phyloP scores from a whole-genome alignment of 2,797 vertebrate genomes.

The Pelobates cultripes region DNA sequence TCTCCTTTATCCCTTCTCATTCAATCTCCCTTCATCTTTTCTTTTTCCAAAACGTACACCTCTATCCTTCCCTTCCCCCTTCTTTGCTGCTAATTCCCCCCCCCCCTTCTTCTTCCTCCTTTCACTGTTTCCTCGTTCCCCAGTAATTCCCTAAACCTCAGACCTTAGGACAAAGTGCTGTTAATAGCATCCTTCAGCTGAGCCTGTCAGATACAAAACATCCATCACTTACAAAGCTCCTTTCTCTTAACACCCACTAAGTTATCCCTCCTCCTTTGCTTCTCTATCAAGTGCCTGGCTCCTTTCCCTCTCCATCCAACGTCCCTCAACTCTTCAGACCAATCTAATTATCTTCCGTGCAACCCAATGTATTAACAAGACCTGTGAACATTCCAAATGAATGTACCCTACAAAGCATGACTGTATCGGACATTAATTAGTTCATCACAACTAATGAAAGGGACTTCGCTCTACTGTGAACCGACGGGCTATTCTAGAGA shows the following conservation, averaged over 20 bases:
- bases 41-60: not conserved
- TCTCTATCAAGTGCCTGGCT: conserved; percentile 5
- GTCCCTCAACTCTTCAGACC: not conserved
- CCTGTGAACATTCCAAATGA: too few species aligned
- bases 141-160: conserved; percentile 23
- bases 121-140: conserved; percentile 19
- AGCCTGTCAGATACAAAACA: conserved; percentile 22
- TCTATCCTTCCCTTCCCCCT: not conserved
- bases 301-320: not conserved
- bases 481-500: too few species aligned
- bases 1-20: conserved; percentile 18
- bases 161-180: conserved; percentile 43
- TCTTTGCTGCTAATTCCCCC: not conserved
- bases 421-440: too few species aligned
- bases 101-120: not conserved
- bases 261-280: conserved; percentile 4
- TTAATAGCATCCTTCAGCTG: conserved; percentile 35
- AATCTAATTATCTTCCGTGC: not conserved
- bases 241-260: conserved; percentile 18
- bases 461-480: too few species aligned
- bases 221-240: conserved; percentile 29
- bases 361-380: not conserved
- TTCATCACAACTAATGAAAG: too few species aligned
- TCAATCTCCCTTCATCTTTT: not conserved
- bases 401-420: too few species aligned